Conservation (phyloP, 1,140 invertebrate species). For the Drosophila gunungcola region DNA sequence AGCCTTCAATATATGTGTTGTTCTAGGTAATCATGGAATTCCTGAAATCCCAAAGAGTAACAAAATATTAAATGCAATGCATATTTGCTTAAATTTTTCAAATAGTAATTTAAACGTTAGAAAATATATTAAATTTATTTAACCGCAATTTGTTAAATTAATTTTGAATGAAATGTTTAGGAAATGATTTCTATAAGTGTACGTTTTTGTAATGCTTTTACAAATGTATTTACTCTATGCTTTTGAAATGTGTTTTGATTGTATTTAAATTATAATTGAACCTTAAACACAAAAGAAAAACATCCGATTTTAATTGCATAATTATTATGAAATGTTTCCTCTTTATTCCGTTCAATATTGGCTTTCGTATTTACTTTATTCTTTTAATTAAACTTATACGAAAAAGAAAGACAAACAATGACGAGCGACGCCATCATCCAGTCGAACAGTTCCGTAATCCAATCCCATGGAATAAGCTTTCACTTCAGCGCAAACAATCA, state of each 20-base stretch:
- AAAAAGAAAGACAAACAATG: constrained; percentile 21
- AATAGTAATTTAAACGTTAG: too few species aligned
- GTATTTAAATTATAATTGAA: too few species aligned
- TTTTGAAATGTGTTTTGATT: too few species aligned
- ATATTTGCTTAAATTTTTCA: too few species aligned
- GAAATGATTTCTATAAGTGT: too few species aligned
- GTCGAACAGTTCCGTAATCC: constrained; percentile 19
- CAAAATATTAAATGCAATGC: neutral
- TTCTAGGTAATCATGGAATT: neutral
- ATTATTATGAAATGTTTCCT: neutral
- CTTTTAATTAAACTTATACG: constrained; percentile 39
- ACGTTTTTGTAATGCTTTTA: too few species aligned
- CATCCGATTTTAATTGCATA: neutral
- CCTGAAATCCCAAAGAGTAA: neutral
- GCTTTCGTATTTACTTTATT: constrained; percentile 9
- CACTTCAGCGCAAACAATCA: constrained; percentile 35
- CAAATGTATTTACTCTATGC: too few species aligned
- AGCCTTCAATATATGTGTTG: neutral
- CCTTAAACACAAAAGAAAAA: too few species aligned
- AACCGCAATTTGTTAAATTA: too few species aligned
- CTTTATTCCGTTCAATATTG: neutral
- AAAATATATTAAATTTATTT: too few species aligned
- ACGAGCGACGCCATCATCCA: constrained; percentile 5
- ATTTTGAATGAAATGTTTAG: too few species aligned
- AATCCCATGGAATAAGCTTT: constrained; percentile 34